Evolutionary conservation across 1,140 invertebrate species (phyloP).

Genomic region (Drosophila saltans): DNA sequence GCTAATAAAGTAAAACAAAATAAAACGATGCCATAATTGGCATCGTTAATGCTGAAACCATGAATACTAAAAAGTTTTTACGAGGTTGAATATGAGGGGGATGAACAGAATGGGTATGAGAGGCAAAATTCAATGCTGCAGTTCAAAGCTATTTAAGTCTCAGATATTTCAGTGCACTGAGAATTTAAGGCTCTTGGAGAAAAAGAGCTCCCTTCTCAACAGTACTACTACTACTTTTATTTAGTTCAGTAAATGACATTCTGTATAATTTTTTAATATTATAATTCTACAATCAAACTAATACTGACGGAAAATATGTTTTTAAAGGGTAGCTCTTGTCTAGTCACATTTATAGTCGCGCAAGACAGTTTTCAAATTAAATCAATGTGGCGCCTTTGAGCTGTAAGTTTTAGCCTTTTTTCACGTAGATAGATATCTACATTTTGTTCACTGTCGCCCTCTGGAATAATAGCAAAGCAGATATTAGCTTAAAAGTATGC

Average conservation of each 20-base stretch:
- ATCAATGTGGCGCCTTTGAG: not conserved
- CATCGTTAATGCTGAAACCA: slow-evolving; percentile 75
- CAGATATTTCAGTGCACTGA: not conserved
- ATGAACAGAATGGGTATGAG: slow-evolving; percentile 30
- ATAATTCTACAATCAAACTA: not conserved
- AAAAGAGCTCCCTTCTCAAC: not conserved
- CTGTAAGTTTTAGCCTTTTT: not conserved
- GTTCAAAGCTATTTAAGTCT: slow-evolving; percentile 33
- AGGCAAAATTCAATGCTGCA: slow-evolving; percentile 9
- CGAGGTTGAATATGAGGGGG: slow-evolving; percentile 48
- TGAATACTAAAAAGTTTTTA: slow-evolving; percentile 77
- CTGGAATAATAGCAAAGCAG: not conserved
- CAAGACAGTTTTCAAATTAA: not conserved
- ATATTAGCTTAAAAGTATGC: not conserved
- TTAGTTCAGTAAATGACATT: not conserved
- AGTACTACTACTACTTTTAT: too few relatives aligned
- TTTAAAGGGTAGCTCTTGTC: not conserved
- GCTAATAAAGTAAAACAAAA: slow-evolving; percentile 66
- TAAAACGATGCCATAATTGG: slow-evolving; percentile 75
- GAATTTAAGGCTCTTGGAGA: not conserved
- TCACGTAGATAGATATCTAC: not conserved
- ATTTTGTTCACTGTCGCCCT: not conserved
- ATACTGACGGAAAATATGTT: not conserved
- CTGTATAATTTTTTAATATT: not conserved
- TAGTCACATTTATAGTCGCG: not conserved